Evolutionary conservation across 2,888 invertebrate genomes (phyloP), one percentile per base, ranked within the genome.

Genomic region (Cataglyphis rosenhaueri): DNA sequence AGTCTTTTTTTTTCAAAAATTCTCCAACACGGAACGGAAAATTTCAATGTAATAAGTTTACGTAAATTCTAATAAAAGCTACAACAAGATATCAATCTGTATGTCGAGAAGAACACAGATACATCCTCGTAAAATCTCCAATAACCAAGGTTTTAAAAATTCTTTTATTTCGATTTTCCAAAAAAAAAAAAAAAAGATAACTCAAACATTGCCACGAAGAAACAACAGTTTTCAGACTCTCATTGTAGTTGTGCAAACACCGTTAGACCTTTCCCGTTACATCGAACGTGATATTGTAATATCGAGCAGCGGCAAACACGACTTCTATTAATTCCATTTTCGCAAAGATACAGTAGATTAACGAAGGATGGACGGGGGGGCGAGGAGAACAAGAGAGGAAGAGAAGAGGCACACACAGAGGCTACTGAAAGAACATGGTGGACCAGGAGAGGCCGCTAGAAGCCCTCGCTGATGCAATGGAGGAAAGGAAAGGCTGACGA

Each of bases 401-500:
- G 44, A 35, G n/a, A 10, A 15, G 44, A 59, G 44, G 10, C 35
- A 38, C 25, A 35, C 5, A 25, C 1, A 35, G 18, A 78, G 85
- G 41, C 79, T 71, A 85, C 85, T 82, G 78, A 82, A 88, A 90
- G 87, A 90, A 89, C 85, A 87, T 55, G 83, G 84, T 84, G 84
- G 82, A 82, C 81, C 74, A 52, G 64, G 83, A 84, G 84, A 74
- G 83, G 73, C 76, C 84, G 83, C 79, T 78, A 35, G 71, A 59
- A 84, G 57, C 73, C 81, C 81, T 85, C 87, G 91, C 88, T 90
- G 91, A 91, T 92, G 92, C 91, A 90, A 88, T 89, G 87, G 85
- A 86, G 87, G 87, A 89, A 91, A 91, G 91, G 90, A 92, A 92
- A 86, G 91, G 93, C 93, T 93, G 93, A 93, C 92, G 91, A 91